Conservation (phyloP, 2,113 vertebrate genomes). For the Lepisosteus osseus region DNA sequence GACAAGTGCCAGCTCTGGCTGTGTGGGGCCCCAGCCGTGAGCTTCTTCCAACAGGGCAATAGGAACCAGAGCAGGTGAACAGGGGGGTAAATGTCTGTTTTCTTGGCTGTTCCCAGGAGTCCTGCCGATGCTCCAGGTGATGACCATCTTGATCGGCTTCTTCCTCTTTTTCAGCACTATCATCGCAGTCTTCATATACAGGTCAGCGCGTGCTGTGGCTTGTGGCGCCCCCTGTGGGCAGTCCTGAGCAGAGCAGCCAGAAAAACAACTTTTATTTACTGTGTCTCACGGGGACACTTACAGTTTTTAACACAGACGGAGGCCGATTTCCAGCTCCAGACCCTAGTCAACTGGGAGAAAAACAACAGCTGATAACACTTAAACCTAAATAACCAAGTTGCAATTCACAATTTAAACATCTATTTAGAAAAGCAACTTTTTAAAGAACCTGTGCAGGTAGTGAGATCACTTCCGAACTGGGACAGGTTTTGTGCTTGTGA, state of each 20-base stretch:
- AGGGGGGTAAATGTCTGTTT: neutral
- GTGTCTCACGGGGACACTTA: neutral
- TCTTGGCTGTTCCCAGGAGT: constrained; percentile 53
- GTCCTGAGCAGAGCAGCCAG: too few species aligned
- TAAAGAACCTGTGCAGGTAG: too few species aligned
- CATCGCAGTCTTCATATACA: constrained; percentile 82
- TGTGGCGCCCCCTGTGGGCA: neutral
- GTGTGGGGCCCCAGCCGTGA: too few species aligned
- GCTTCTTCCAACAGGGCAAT: too few species aligned
- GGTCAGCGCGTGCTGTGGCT: constrained; percentile 55
- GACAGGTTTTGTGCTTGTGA: too few species aligned
- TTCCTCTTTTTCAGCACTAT: constrained; percentile 71
- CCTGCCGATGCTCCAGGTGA: constrained; percentile 78
- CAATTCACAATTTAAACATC: neutral
- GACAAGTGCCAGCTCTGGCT: too few species aligned
- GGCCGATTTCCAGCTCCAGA: neutral
- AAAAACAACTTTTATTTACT: neutral
- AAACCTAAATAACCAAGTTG: too few species aligned
- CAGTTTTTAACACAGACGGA: neutral
- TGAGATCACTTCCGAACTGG: too few species aligned
- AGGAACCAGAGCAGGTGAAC: too few species aligned
- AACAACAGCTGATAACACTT: too few species aligned
- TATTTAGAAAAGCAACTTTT: neutral
- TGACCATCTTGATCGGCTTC: constrained; percentile 81
- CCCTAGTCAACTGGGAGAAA: neutral